Evolutionary conservation across 1,140 invertebrate genomes (phyloP).

Genomic region (Aphaenogaster rudis): DNA sequence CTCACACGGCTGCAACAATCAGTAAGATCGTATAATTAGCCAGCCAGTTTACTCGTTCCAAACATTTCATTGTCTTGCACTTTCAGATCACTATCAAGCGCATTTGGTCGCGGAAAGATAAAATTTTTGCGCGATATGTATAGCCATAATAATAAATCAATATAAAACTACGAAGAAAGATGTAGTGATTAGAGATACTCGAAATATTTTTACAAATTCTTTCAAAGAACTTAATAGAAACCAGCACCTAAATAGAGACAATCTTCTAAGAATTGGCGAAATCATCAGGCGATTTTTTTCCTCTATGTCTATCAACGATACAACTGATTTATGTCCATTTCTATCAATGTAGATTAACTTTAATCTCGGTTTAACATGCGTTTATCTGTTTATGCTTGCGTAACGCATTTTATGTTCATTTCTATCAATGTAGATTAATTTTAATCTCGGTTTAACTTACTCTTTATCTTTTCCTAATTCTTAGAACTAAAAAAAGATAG

Average conservation of each 20-base stretch:
- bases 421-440: too few species aligned
- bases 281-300: slow-evolving; percentile 25
- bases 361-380: too few species aligned
- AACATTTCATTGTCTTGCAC: slow-evolving; percentile 33
- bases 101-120: slow-evolving; percentile 14
- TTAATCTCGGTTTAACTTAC: too few species aligned
- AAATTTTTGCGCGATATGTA: not conserved
- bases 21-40: slow-evolving; percentile 16
- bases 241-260: not conserved
- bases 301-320: slow-evolving; percentile 21
- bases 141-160: not conserved
- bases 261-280: not conserved
- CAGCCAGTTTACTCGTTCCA: slow-evolving; percentile 26
- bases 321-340: too few species aligned
- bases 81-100: slow-evolving; percentile 50
- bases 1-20: slow-evolving; percentile 52
- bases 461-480: too few species aligned
- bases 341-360: too few species aligned
- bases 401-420: too few species aligned
- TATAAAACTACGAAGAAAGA: not conserved
- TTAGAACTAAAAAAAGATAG: too few species aligned
- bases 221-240: not conserved
- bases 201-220: not conserved
- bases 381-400: too few species aligned
- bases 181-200: not conserved